Conservation (phyloP, 2,888 invertebrate species). For the Zygogramma bicolorata region DNA sequence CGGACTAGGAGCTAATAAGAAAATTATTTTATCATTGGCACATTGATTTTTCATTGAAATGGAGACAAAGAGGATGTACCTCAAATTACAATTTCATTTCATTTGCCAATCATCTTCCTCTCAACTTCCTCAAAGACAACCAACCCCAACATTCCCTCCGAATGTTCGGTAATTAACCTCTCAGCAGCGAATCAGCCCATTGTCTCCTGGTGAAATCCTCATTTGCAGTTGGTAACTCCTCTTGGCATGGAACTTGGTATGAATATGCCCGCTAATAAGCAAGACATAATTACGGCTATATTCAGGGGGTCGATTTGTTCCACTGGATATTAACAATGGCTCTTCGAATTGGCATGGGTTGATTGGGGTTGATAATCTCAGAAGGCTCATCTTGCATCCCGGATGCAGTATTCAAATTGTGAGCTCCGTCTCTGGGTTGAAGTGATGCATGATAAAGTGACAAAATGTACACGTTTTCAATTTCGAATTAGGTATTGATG, state of each 20-base stretch:
- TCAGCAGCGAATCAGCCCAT: background rate
- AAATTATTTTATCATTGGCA: no score
- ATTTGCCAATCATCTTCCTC: no score
- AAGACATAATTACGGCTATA: background rate
- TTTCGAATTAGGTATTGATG: no score
- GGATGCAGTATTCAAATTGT: background rate
- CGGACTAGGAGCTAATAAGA: no score
- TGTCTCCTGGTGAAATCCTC: background rate
- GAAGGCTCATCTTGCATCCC: background rate
- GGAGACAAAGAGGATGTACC: no score
- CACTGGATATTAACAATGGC: background rate
- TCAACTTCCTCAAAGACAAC: background rate
- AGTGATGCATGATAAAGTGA: no score
- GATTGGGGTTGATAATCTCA: background rate
- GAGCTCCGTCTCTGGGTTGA: no score
- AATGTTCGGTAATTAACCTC: background rate
- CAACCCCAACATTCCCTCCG: background rate
- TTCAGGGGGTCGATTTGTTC: background rate
- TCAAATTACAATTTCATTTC: no score
- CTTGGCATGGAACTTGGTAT: background rate
- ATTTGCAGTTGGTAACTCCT: background rate
- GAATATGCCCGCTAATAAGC: background rate
- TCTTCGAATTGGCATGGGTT: background rate
- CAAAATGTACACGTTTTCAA: no score
- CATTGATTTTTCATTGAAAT: no score